Percentiles rank a stretch among this genome's conserved stretches.
These are phyloP conservation scores for Pseudococcus longispinus DNA, from an alignment of 2,888 invertebrate genomes.

Conservation along the genomic window DNA sequence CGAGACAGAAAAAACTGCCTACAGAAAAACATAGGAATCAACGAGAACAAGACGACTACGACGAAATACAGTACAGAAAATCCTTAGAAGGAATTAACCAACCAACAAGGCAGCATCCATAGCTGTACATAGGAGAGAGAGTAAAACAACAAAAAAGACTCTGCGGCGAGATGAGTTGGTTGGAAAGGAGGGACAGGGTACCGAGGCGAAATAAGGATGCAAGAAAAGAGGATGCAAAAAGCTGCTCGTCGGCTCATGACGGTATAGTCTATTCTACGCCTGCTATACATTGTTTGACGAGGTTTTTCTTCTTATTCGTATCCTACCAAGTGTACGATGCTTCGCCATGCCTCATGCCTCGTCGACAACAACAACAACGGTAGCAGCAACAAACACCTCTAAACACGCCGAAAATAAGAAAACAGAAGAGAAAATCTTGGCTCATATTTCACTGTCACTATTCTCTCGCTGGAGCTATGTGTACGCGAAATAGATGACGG, in stretches of 20 bases:
- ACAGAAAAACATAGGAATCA: too few relatives aligned
- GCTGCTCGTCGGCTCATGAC: slow-evolving; percentile 36
- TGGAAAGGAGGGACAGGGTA: not conserved
- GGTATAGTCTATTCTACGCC: slow-evolving; percentile 28
- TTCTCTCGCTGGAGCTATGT: not conserved
- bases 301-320: slow-evolving; percentile 9
- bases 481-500: not conserved
- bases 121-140: too few relatives aligned
- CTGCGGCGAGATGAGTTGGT: not conserved
- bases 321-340: not conserved
- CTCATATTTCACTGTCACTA: slow-evolving; percentile 56
- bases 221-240: slow-evolving; percentile 50
- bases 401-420: slow-evolving; percentile 12
- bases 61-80: too few relatives aligned
- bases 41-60: too few relatives aligned
- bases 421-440: slow-evolving; percentile 52
- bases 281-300: slow-evolving; percentile 44
- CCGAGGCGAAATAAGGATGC: not conserved
- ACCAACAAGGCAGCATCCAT: not conserved
- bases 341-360: not conserved
- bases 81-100: not conserved
- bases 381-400: not conserved
- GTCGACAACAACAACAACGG: not conserved
- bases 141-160: not conserved
- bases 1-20: not conserved